Percentiles rank a stretch among this genome's conserved stretches.
Conservation (phyloP, 2,113 vertebrate genomes). For the Leptosomus discolor region DNA sequence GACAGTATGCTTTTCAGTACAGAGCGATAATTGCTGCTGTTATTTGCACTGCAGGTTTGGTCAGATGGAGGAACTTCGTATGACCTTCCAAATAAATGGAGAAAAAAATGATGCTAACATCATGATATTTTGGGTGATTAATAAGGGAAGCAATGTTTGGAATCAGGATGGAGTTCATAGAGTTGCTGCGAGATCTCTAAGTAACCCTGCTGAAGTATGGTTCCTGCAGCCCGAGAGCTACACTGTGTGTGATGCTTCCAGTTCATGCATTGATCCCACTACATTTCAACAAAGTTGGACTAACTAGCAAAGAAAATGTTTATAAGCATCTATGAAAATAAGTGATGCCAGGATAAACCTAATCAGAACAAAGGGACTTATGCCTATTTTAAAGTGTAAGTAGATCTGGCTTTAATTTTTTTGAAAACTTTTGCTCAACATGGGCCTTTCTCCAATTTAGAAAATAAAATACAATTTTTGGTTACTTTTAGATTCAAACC, state of each 20-base stretch:
- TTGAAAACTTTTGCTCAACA: neutral
- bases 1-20: neutral
- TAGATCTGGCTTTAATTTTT: slow-evolving; percentile 4
- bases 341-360: neutral
- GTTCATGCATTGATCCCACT: neutral
- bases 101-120: neutral
- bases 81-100: neutral
- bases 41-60: neutral
- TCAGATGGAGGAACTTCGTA: neutral
- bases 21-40: neutral
- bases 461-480: neutral
- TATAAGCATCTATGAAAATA: neutral
- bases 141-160: neutral
- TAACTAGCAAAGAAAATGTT: neutral
- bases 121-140: neutral
- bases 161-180: neutral
- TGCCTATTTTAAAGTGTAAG: neutral
- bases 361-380: neutral
- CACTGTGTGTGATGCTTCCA: neutral
- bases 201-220: accelerated
- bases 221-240: neutral
- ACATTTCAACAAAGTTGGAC: neutral
- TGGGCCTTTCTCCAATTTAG: neutral
- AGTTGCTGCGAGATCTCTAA: neutral
- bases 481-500: slow-evolving; percentile 10